Conservation (phyloP, 2,888 invertebrate species). For the Nomada fucata region DNA sequence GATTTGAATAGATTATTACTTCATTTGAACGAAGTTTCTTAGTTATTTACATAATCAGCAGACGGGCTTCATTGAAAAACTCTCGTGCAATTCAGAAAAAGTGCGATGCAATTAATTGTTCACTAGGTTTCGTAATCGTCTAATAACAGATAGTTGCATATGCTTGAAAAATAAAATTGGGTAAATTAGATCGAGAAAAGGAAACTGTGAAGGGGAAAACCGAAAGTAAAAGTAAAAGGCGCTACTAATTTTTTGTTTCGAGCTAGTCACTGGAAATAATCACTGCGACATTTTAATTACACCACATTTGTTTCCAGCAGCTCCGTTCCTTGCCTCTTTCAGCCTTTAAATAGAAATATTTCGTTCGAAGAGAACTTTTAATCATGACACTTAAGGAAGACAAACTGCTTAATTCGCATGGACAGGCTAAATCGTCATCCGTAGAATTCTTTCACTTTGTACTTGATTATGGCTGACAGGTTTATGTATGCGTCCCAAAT, state of each 20-base stretch:
- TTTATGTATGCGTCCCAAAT: neutral
- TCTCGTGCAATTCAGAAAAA: neutral
- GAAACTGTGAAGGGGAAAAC: constrained; percentile 35
- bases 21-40: neutral
- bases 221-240: constrained; percentile 49
- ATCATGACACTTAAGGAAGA: neutral
- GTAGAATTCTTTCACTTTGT: neutral
- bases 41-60: neutral
- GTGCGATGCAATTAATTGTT: neutral
- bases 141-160: neutral
- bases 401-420: neutral
- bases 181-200: constrained; percentile 9
- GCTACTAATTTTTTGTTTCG: constrained; percentile 30
- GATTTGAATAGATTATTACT: neutral
- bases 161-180: neutral
- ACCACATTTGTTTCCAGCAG: neutral
- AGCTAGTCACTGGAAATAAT: constrained; percentile 44
- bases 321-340: neutral
- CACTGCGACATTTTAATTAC: constrained; percentile 38
- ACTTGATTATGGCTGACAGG: neutral
- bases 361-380: neutral
- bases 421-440: neutral
- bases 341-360: neutral
- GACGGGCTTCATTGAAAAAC: neutral
- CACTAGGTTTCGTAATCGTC: constrained; percentile 18